A percentile compares a stretch with the other conserved stretches of the same genome.
phyloP scores from a whole-genome alignment of 2,113 vertebrate species.

The Protobothrops mucrosquamatus region DNA sequence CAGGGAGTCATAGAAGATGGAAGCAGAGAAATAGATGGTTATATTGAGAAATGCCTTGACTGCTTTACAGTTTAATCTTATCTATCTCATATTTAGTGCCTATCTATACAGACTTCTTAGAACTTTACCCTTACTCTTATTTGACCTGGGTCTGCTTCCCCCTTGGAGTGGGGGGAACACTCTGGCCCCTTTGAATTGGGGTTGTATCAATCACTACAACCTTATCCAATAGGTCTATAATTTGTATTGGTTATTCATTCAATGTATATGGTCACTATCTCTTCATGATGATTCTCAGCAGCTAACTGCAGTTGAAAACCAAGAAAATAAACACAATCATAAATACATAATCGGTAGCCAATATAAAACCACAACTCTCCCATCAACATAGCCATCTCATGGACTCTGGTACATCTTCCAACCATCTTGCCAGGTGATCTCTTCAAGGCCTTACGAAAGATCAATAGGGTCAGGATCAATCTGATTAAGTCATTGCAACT shows the following conservation, averaged over 20 bases:
- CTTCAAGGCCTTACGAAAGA: not conserved
- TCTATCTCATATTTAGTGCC: not conserved
- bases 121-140: not conserved
- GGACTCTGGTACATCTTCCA: not conserved
- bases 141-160: not conserved
- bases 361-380: not conserved
- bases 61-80: not conserved
- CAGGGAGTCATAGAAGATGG: not conserved
- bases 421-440: not conserved
- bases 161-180: not conserved
- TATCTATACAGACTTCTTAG: not conserved
- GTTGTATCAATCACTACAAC: not conserved
- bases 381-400: not conserved
- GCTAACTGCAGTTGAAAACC: not conserved
- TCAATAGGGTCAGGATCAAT: not conserved
- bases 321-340: not conserved
- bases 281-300: not conserved
- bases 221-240: not conserved
- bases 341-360: not conserved
- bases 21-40: not conserved
- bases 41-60: not conserved
- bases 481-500: not conserved
- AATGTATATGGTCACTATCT: not conserved
- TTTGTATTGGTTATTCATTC: not conserved
- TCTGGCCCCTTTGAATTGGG: not conserved